Percentiles rank a stretch among this genome's conserved stretches.
Conservation (phyloP, 1,140 invertebrate genomes). For the Plodia interpunctella region DNA sequence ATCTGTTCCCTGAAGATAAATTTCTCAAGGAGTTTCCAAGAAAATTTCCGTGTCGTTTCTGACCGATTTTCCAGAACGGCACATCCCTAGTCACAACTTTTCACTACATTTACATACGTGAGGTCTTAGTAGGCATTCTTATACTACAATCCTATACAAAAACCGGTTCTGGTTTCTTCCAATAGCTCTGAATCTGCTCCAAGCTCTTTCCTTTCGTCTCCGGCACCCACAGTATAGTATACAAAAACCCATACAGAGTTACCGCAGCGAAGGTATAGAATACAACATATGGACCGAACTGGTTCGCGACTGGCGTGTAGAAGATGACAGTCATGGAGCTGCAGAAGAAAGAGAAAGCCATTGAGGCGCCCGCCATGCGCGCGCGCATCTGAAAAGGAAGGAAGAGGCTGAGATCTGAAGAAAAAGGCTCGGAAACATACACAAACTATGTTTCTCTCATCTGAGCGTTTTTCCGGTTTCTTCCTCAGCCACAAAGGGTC, state of each 20-base stretch:
- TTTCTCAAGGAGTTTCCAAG: too few relatives aligned
- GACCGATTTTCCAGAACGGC: too few relatives aligned
- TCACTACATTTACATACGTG: too few relatives aligned
- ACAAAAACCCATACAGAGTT: conserved; percentile 31
- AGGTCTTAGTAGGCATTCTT: not conserved
- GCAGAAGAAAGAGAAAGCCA: conserved; percentile 46
- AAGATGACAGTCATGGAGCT: conserved; percentile 43
- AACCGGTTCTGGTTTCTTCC: conserved; percentile 32
- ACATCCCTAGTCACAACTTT: too few relatives aligned
- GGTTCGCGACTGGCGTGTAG: conserved; percentile 37
- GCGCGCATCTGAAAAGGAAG: conserved; percentile 28
- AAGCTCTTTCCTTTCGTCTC: conserved; percentile 43
- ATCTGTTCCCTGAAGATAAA: too few relatives aligned
- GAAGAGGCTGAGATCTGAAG: too few relatives aligned
- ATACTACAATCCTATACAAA: conserved; percentile 20
- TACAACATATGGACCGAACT: conserved; percentile 30
- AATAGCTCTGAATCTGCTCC: conserved; percentile 33
- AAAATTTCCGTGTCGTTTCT: too few relatives aligned
- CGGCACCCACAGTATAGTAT: conserved; percentile 37
- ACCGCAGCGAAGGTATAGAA: conserved; percentile 38
- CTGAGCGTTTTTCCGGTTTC: too few relatives aligned
- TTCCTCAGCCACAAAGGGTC: too few relatives aligned
- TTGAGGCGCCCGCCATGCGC: conserved; percentile 36
- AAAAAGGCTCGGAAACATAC: too few relatives aligned
- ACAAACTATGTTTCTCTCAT: too few relatives aligned